Percentiles rank a stretch among this genome's conserved stretches.
Evolutionary conservation across 2,113 vertebrate species (phyloP).

Genomic region (Muntiacus muntjak): DNA sequence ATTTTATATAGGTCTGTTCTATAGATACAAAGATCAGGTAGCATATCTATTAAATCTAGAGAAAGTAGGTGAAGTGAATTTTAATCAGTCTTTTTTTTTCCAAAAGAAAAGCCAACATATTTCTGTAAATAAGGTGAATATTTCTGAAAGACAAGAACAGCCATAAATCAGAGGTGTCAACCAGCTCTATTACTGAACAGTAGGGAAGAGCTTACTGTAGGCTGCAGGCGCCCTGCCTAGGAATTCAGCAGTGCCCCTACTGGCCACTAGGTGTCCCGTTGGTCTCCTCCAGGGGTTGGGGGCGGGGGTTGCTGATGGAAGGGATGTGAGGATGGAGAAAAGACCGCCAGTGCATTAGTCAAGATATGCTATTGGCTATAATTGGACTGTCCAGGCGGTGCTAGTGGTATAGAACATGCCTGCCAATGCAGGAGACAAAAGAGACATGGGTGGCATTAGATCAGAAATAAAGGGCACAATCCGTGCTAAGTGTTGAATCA

Average conservation of each 20-base stretch:
- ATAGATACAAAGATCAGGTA: constrained; percentile 16
- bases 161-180: neutral
- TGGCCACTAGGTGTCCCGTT: neutral
- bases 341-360: neutral
- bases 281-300: neutral
- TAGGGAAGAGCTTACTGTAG: neutral
- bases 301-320: neutral
- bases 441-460: neutral
- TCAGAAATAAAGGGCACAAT: neutral
- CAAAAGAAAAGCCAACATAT: constrained; percentile 18
- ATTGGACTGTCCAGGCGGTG: neutral
- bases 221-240: neutral
- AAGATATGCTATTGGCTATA: neutral
- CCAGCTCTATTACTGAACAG: neutral
- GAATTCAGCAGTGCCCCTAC: neutral
- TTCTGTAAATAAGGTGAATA: neutral
- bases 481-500: neutral
- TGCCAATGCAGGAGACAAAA: neutral
- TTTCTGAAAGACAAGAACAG: constrained; percentile 3
- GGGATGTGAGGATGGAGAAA: neutral
- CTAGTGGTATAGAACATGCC: neutral
- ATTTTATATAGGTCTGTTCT: constrained; percentile 34
- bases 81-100: neutral
- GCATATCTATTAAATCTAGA: constrained; percentile 20
- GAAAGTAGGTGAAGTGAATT: constrained; percentile 37